Evolutionary conservation across 1,140 invertebrate genomes (phyloP).

Genomic region (Camponotus pennsylvanicus): DNA sequence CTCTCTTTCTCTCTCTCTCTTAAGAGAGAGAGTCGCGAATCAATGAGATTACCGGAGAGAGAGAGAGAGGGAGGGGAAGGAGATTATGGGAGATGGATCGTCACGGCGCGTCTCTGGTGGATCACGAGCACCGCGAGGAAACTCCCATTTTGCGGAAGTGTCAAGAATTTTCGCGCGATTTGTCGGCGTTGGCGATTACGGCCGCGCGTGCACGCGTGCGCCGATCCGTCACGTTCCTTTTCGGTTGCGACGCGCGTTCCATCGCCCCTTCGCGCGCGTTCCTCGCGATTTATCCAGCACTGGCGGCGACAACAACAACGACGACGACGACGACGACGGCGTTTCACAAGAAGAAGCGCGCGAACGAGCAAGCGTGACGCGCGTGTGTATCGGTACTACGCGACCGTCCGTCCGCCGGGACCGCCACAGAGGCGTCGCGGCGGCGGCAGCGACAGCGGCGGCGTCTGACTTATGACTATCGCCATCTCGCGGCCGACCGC

Average conservation of each 20-base stretch:
- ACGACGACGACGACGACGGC: background rate
- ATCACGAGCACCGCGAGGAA: constrained; percentile 37
- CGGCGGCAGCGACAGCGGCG: background rate
- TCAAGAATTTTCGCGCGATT: constrained; percentile 58
- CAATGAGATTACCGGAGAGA: background rate
- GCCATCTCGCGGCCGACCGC: constrained; percentile 61
- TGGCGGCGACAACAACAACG: background rate
- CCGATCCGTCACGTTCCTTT: constrained; percentile 6
- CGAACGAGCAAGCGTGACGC: constrained; percentile 51
- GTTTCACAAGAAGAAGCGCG: constrained; percentile 6
- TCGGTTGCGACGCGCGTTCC: constrained; percentile 40
- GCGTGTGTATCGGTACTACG: constrained; percentile 60
- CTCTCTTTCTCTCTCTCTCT: background rate
- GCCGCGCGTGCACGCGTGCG: constrained; percentile 48
- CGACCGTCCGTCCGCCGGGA: background rate
- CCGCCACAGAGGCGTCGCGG: background rate
- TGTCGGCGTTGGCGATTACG: background rate
- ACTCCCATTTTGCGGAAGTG: constrained; percentile 57
- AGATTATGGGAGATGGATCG: constrained; percentile 30
- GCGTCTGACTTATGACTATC: constrained; percentile 29
- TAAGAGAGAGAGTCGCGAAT: background rate
- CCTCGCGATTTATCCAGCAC: background rate
- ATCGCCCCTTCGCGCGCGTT: constrained; percentile 41
- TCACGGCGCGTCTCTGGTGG: constrained; percentile 32
- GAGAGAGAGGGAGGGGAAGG: too few relatives aligned